These are phyloP conservation scores for Cricetomys ansorgei DNA, from an alignment of 2,113 vertebrate species.

Conservation along the genomic window DNA sequence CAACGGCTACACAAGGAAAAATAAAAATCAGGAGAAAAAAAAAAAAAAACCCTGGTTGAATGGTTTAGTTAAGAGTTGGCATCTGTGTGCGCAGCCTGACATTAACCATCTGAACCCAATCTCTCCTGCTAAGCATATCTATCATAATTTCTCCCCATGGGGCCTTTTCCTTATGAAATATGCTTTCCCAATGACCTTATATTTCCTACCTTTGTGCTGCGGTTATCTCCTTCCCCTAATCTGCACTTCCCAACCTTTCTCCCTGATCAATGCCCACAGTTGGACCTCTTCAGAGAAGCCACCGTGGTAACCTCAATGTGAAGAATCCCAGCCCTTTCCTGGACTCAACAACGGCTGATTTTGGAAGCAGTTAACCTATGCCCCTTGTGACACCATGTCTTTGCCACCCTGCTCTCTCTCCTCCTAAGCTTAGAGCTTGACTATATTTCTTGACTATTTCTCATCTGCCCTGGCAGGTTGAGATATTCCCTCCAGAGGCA, in stretches of 20 bases:
- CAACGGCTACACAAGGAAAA: not conserved
- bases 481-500: not conserved
- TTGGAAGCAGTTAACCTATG: not conserved
- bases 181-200: not conserved
- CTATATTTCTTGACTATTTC: not conserved
- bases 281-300: constrained; percentile 35
- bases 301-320: not conserved
- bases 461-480: not conserved
- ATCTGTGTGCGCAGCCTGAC: not conserved
- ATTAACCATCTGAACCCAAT: not conserved
- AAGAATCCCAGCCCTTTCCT: not conserved
- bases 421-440: not conserved
- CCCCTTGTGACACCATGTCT: not conserved
- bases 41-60: not conserved
- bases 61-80: not conserved
- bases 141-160: not conserved
- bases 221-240: not conserved
- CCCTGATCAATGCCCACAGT: not conserved
- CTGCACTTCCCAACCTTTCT: not conserved
- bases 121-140: not conserved
- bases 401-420: not conserved
- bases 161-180: not conserved
- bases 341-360: not conserved
- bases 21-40: not conserved
- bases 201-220: not conserved